Conservation (phyloP, 2,888 invertebrate genomes). For the Erynnis tages region DNA sequence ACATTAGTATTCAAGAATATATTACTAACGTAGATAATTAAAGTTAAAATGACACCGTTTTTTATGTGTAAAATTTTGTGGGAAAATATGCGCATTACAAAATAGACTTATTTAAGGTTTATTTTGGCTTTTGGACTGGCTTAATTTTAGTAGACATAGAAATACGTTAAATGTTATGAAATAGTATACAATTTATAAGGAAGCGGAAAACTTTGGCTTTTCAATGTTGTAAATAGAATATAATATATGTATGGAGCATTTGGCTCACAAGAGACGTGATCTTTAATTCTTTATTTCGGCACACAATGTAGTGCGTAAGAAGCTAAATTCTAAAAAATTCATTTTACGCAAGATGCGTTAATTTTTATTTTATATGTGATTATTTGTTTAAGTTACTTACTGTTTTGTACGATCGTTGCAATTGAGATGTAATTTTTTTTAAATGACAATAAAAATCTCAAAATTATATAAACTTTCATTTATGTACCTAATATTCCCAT, state of each 20-base stretch:
- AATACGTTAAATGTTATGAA: conserved; percentile 53
- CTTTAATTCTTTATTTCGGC: conserved; percentile 36
- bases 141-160: conserved; percentile 64
- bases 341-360: conserved; percentile 47
- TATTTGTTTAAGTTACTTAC: conserved; percentile 62
- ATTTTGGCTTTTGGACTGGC: conserved; percentile 73
- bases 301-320: conserved; percentile 38
- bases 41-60: conserved; percentile 37
- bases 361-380: conserved; percentile 69
- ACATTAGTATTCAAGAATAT: conserved; percentile 29
- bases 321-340: conserved; percentile 57
- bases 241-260: conserved; percentile 18
- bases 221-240: conserved; percentile 34
- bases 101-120: conserved; percentile 74
- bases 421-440: conserved; percentile 67
- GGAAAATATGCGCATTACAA: conserved; percentile 80
- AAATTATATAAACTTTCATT: conserved; percentile 42
- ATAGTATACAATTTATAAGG: conserved; percentile 34
- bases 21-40: conserved; percentile 32
- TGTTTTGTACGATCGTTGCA: conserved; percentile 60
- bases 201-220: conserved; percentile 31
- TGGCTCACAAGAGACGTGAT: conserved; percentile 40
- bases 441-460: conserved; percentile 63
- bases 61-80: conserved; percentile 73
- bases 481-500: not conserved